These are phyloP conservation scores for Lophura nycthemera DNA, from an alignment of 2,113 vertebrate species.

Conservation along the genomic window DNA sequence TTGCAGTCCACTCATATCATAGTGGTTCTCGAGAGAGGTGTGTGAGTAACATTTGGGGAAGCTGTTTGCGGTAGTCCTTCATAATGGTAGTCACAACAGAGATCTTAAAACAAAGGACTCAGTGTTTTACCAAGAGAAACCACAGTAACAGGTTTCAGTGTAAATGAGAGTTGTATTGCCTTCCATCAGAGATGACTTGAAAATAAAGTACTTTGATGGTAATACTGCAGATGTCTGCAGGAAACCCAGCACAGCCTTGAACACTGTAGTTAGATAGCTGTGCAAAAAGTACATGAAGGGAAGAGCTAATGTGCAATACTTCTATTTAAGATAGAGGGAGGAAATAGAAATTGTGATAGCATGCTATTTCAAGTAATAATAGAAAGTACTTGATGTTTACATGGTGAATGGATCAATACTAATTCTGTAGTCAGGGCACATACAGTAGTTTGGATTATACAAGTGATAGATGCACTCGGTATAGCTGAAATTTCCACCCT, in stretches of 20 bases:
- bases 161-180: conserved; percentile 77
- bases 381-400: conserved; percentile 87
- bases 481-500: conserved; percentile 83
- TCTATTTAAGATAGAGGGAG: conserved; percentile 87
- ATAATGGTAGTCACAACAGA: conserved; percentile 15
- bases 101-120: conserved; percentile 59
- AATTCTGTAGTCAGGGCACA: conserved; percentile 85
- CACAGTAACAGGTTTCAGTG: conserved; percentile 75
- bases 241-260: conserved; percentile 76
- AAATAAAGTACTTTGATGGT: conserved; percentile 82
- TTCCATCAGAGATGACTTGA: conserved; percentile 81
- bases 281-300: conserved; percentile 80
- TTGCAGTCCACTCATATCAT: conserved; percentile 2
- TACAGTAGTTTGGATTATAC: conserved; percentile 85
- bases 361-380: conserved; percentile 88
- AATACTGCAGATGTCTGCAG: conserved; percentile 85
- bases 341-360: conserved; percentile 88
- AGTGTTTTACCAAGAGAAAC: conserved; percentile 54
- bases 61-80: conserved; percentile 18
- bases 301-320: conserved; percentile 84
- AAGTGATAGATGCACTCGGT: conserved; percentile 82
- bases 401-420: conserved; percentile 87
- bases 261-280: conserved; percentile 82
- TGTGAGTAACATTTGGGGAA: conserved; percentile 13
- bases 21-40: conserved; percentile 6